These are phyloP conservation scores for Zeus faber DNA, from an alignment of 2,113 vertebrate genomes.

Conservation along the genomic window DNA sequence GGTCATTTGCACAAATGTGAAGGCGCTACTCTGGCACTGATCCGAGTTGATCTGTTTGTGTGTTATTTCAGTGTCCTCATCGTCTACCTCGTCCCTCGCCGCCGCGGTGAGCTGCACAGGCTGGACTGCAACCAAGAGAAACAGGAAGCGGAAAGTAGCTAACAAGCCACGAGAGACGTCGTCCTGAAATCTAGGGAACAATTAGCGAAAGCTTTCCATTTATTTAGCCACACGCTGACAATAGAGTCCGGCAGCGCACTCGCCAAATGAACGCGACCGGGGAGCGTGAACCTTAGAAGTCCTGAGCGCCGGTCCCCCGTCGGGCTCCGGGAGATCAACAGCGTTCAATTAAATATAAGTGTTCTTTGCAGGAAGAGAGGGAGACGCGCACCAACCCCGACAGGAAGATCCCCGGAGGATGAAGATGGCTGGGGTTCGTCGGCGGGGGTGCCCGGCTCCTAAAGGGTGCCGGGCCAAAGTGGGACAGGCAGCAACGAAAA, in stretches of 20 bases:
- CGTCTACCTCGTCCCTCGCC: conserved; percentile 9
- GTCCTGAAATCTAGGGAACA: conserved; percentile 43
- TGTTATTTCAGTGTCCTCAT: conserved; percentile 15
- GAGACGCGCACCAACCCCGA: conserved; percentile 21
- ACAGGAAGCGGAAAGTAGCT: conserved; percentile 57
- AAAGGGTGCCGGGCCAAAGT: background rate
- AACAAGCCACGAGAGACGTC: conserved; percentile 66
- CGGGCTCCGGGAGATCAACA: conserved; percentile 9
- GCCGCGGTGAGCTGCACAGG: conserved; percentile 15
- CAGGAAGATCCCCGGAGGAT: conserved; percentile 17
- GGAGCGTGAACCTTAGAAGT: conserved; percentile 32
- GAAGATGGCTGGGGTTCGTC: background rate
- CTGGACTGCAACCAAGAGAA: conserved; percentile 39
- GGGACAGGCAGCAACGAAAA: background rate
- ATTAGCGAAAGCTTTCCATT: conserved; percentile 61
- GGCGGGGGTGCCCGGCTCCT: conserved; percentile 11
- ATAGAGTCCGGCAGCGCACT: conserved; percentile 19
- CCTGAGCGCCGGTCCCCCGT: conserved; percentile 14
- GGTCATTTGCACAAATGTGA: background rate
- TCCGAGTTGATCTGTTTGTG: conserved; percentile 4
- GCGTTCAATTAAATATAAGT: conserved; percentile 27
- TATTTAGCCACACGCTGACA: conserved; percentile 49
- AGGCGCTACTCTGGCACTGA: background rate
- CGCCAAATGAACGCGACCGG: conserved; percentile 43
- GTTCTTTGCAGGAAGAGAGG: conserved; percentile 14